Percentiles rank a stretch among this genome's conserved stretches.
phyloP scores from a whole-genome alignment of 2,888 invertebrate species.

The Hyalella azteca region DNA sequence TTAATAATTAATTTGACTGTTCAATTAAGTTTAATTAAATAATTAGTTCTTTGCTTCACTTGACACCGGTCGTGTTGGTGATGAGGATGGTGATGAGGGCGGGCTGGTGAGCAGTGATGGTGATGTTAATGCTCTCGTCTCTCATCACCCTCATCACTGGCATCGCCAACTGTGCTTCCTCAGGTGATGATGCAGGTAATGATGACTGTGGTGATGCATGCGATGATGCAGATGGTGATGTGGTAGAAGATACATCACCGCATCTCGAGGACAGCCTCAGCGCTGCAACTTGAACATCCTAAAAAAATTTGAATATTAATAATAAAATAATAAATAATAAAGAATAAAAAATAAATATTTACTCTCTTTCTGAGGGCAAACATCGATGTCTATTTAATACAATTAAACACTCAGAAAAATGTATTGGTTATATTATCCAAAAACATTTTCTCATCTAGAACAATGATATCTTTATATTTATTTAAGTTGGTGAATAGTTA shows the following conservation, averaged over 20 bases:
- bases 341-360: too few relatives aligned
- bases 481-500: too few relatives aligned
- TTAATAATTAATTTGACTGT: not conserved
- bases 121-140: not conserved
- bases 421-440: too few relatives aligned
- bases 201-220: not conserved
- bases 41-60: not conserved
- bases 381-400: too few relatives aligned
- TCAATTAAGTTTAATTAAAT: not conserved
- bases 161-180: not conserved
- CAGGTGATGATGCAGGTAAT: not conserved
- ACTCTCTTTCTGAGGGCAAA: too few relatives aligned
- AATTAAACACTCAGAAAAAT: too few relatives aligned
- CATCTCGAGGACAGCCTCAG: not conserved
- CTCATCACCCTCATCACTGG: slow-evolving; percentile 8
- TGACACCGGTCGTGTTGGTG: not conserved
- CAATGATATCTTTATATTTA: too few relatives aligned
- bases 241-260: too few relatives aligned
- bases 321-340: too few relatives aligned
- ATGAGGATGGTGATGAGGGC: slow-evolving; percentile 2
- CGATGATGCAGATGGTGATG: not conserved
- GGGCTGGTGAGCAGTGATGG: slow-evolving; percentile 2
- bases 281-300: not conserved
- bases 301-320: not conserved
- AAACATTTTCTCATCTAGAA: too few relatives aligned